Percentiles rank a stretch among this genome's conserved stretches.
These are phyloP conservation scores for Cephalophus harveyi DNA, from an alignment of 2,113 vertebrate genomes.

Conservation along the genomic window DNA sequence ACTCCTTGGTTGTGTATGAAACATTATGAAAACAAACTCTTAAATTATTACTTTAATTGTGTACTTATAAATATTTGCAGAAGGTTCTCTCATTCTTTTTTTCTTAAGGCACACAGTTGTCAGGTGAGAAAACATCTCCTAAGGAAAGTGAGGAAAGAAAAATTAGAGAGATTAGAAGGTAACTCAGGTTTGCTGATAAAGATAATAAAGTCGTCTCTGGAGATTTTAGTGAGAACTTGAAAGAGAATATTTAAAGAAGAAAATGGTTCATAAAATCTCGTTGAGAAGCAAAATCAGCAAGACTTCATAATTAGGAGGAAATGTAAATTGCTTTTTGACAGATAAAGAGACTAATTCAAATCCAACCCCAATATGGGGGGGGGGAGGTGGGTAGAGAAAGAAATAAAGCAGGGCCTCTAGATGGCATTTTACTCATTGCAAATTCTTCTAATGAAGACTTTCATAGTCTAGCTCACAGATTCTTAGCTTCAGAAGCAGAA, in stretches of 20 bases:
- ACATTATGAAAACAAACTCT: background rate
- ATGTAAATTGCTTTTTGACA: background rate
- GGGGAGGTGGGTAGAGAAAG: background rate
- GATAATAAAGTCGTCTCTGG: background rate
- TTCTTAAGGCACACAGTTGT: background rate
- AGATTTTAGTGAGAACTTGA: background rate
- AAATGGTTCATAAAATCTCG: background rate
- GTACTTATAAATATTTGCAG: background rate
- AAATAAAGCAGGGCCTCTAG: background rate
- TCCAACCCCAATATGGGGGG: background rate
- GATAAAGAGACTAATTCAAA: background rate
- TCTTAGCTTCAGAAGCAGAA: background rate
- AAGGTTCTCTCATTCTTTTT: background rate
- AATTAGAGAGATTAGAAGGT: background rate
- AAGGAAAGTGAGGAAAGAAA: background rate
- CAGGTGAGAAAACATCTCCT: background rate
- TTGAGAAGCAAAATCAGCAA: background rate
- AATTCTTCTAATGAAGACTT: background rate
- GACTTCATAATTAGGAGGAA: background rate
- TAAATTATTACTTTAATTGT: background rate
- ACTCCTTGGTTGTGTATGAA: background rate
- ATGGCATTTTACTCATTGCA: background rate
- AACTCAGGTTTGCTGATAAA: background rate
- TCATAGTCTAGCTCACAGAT: background rate
- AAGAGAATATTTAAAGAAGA: background rate